These are phyloP conservation scores for Telmatherina bonti DNA, from an alignment of 2,797 vertebrate genomes.

Conservation along the genomic window DNA sequence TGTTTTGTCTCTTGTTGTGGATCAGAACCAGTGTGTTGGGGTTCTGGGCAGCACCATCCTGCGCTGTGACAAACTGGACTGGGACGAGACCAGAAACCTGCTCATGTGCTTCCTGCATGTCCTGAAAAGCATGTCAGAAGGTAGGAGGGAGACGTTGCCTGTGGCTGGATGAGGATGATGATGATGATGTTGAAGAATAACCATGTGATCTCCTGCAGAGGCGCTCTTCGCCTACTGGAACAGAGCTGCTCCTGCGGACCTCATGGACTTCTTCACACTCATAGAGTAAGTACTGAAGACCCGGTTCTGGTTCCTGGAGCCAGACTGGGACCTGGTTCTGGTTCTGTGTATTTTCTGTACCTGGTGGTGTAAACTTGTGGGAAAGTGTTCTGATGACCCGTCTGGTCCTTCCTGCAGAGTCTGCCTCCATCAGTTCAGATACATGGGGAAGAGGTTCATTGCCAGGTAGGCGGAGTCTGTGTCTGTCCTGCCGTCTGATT, in stretches of 20 bases:
- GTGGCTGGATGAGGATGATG: background rate
- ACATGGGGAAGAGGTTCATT: slow-evolving; percentile 97
- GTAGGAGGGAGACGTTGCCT: slow-evolving; percentile 74
- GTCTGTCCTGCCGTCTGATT: too few relatives aligned
- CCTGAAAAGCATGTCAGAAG: slow-evolving; percentile 98
- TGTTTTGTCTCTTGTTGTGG: background rate
- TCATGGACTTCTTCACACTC: slow-evolving; percentile 97
- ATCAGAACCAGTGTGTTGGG: slow-evolving; percentile 87
- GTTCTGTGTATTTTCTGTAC: too few relatives aligned
- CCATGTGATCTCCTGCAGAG: slow-evolving; percentile 80
- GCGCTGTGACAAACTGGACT: slow-evolving; percentile 95
- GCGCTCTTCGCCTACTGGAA: slow-evolving; percentile 98
- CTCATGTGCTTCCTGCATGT: slow-evolving; percentile 97
- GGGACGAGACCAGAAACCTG: slow-evolving; percentile 94
- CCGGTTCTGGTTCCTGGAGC: too few relatives aligned
- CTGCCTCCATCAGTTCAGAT: slow-evolving; percentile 97
- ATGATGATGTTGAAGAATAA: too few relatives aligned
- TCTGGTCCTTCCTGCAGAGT: slow-evolving; percentile 83
- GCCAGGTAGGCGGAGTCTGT: slow-evolving; percentile 87
- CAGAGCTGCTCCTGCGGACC: slow-evolving; percentile 91
- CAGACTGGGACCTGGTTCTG: too few relatives aligned
- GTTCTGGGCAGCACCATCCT: slow-evolving; percentile 87
- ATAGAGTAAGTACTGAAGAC: slow-evolving; percentile 92
- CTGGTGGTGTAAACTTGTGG: background rate
- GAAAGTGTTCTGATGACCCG: too few relatives aligned